Evolutionary conservation across 1,140 invertebrate species (phyloP).

Genomic region (Papilio machaon): DNA sequence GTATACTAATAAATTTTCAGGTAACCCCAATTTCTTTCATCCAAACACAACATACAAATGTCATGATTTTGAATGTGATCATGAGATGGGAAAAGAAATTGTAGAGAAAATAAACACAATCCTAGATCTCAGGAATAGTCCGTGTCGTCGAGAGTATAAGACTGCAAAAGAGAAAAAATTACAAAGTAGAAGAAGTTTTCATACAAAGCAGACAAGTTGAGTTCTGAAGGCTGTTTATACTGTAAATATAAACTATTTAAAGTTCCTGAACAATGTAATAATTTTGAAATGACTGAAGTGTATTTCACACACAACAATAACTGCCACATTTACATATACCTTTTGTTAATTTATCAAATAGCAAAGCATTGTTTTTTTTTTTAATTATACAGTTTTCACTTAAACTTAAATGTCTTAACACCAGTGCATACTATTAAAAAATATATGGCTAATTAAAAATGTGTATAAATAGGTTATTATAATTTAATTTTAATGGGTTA

Average conservation of each 20-base stretch:
- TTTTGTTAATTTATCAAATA: not conserved
- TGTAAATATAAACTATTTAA: constrained; percentile 45
- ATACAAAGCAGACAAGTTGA: constrained; percentile 72
- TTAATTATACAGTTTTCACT: not conserved
- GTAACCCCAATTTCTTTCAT: constrained; percentile 61
- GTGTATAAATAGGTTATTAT: not conserved
- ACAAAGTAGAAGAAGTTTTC: constrained; percentile 74
- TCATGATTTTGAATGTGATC: constrained; percentile 93
- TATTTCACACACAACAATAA: constrained; percentile 17
- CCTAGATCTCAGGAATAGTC: constrained; percentile 90
- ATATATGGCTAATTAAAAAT: not conserved
- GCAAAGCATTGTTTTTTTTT: no score
- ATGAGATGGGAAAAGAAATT: constrained; percentile 89
- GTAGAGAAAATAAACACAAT: constrained; percentile 94
- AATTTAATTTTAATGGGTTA: not conserved
- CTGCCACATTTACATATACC: constrained; percentile 13
- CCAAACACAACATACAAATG: constrained; percentile 87
- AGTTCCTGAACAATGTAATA: constrained; percentile 56
- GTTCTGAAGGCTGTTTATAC: constrained; percentile 48
- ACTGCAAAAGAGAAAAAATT: constrained; percentile 76
- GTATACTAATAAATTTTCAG: constrained; percentile 43
- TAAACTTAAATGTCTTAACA: not conserved
- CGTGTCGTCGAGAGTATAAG: constrained; percentile 88
- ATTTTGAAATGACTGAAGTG: constrained; percentile 41
- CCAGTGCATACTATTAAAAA: not conserved